Evolutionary conservation across 2,888 invertebrate species (phyloP).

Genomic region (Anagyrus pseudococci): DNA sequence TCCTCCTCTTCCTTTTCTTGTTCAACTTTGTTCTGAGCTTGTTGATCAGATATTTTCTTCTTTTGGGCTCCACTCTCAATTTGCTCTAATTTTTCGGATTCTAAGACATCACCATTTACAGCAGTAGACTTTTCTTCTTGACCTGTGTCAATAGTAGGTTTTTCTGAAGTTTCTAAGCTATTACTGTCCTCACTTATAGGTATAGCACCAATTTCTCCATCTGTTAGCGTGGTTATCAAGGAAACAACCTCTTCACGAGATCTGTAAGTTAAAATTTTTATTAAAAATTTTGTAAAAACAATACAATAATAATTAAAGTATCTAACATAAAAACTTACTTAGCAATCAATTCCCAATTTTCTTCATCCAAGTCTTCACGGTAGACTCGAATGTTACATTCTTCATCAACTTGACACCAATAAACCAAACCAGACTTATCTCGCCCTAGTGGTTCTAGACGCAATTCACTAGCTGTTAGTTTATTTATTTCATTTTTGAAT

Average conservation of each 20-base stretch:
- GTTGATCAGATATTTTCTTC: conserved; percentile 45
- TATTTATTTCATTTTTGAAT: conserved; percentile 88
- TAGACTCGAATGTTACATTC: conserved; percentile 91
- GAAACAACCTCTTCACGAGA: conserved; percentile 81
- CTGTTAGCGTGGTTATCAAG: conserved; percentile 77
- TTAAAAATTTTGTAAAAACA: not conserved
- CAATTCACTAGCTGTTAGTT: conserved; percentile 78
- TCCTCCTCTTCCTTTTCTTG: conserved; percentile 37
- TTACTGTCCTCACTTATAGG: conserved; percentile 72
- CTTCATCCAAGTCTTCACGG: conserved; percentile 95
- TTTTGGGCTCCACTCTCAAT: conserved; percentile 44
- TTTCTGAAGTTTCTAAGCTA: conserved; percentile 66
- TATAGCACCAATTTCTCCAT: conserved; percentile 72
- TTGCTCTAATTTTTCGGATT: conserved; percentile 45
- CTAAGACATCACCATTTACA: conserved; percentile 41
- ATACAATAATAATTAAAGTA: not conserved
- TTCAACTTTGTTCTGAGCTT: conserved; percentile 47
- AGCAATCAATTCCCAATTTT: conserved; percentile 92
- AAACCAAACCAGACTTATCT: conserved; percentile 88
- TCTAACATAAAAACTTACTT: conserved; percentile 66
- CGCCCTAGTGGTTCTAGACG: conserved; percentile 88
- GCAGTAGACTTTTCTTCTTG: conserved; percentile 53
- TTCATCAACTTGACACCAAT: conserved; percentile 92
- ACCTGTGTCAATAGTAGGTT: conserved; percentile 67
- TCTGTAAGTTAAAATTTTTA: conserved; percentile 61